phyloP scores from a whole-genome alignment of 2,113 vertebrate species.

The Clarias batrachus region DNA sequence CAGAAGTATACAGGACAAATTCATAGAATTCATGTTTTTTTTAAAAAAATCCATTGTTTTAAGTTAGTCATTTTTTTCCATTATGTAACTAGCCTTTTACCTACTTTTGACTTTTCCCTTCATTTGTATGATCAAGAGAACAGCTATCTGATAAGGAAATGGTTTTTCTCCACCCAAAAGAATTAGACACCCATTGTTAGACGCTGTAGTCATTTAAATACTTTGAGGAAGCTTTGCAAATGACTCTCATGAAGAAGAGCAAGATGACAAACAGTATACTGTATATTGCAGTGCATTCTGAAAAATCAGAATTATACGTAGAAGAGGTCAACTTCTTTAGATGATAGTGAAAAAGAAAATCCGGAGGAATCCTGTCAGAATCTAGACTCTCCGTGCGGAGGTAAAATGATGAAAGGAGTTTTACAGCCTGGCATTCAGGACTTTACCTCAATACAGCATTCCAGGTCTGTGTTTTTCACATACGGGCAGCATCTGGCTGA shows the following conservation, averaged over 20 bases:
- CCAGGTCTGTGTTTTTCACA: slow-evolving; percentile 30
- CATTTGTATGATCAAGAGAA: neutral
- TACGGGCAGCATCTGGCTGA: slow-evolving; percentile 43
- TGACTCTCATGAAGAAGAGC: neutral
- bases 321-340: neutral
- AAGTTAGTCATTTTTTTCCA: neutral
- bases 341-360: neutral
- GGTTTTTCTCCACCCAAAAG: neutral
- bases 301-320: neutral
- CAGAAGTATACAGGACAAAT: too few species aligned
- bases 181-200: neutral
- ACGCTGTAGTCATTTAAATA: neutral
- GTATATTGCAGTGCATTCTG: neutral
- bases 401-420: slow-evolving; percentile 36
- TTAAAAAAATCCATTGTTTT: neutral
- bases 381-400: neutral
- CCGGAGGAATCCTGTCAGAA: slow-evolving; percentile 18
- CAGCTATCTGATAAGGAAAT: slow-evolving; percentile 18
- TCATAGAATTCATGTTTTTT: too few species aligned
- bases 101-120: neutral
- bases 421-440: slow-evolving; percentile 25
- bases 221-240: neutral
- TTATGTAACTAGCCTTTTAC: neutral
- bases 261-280: neutral
- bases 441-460: slow-evolving; percentile 32